phyloP scores from a whole-genome alignment of 2,888 invertebrate species.

The Sarcophaga carnaria region DNA sequence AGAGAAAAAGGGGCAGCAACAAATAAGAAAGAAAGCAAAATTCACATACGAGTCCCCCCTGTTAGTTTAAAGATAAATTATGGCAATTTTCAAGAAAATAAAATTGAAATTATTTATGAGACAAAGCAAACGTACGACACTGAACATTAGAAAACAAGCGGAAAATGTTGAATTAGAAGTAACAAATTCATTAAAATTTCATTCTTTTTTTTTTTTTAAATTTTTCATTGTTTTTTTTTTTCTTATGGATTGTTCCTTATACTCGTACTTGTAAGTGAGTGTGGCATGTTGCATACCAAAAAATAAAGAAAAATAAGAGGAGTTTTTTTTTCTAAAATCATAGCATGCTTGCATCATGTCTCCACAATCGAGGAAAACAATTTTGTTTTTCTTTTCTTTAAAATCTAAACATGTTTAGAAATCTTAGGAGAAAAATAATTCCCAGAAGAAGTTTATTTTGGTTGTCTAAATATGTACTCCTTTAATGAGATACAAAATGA shows the following conservation, averaged over 20 bases:
- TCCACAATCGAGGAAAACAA: conserved; percentile 44
- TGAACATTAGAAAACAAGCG: background rate
- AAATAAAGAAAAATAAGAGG: conserved; percentile 8
- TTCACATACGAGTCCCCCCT: background rate
- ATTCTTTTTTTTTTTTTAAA: background rate
- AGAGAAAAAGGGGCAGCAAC: background rate
- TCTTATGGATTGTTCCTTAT: background rate
- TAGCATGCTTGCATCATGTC: conserved; percentile 58
- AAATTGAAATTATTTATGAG: conserved; percentile 59
- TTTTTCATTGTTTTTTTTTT: conserved; percentile 26
- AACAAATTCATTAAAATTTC: conserved; percentile 60
- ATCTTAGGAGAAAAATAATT: background rate
- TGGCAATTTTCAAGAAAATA: conserved; percentile 54
- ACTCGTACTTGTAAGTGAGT: background rate
- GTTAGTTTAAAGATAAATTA: conserved; percentile 51
- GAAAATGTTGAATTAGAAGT: conserved; percentile 24
- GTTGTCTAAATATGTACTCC: conserved; percentile 3
- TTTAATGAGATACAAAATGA: conserved; percentile 63
- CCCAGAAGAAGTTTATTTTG: conserved; percentile 30
- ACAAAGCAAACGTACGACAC: background rate
- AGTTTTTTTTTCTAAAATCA: conserved; percentile 27
- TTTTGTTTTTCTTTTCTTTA: too few species aligned
- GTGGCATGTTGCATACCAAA: conserved; percentile 43
- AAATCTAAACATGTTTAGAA: too few species aligned
- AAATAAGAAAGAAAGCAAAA: background rate